A percentile compares a stretch with the other conserved stretches of the same genome.
Evolutionary conservation across 2,888 invertebrate genomes (phyloP).

Genomic region (Ornithoptera alexandrae): DNA sequence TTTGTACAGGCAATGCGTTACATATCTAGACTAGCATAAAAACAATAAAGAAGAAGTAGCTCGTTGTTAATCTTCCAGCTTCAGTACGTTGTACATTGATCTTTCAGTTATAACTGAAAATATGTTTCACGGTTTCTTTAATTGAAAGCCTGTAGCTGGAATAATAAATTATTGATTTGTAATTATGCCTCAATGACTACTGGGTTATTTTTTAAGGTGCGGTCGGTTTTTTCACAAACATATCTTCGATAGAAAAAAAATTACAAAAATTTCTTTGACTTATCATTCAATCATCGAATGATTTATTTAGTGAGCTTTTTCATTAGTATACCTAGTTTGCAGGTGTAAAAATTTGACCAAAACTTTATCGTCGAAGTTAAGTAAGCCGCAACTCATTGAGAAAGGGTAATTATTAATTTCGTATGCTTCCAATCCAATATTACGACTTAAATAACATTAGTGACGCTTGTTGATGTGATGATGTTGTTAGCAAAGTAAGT

Average conservation of each 20-base stretch:
- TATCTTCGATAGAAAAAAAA: background rate
- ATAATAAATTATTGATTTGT: too few relatives aligned
- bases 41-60: too few relatives aligned
- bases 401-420: conserved; percentile 70
- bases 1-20: too few relatives aligned
- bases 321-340: conserved; percentile 35
- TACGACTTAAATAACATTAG: conserved; percentile 63
- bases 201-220: too few relatives aligned
- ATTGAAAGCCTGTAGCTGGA: too few relatives aligned
- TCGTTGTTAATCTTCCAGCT: too few relatives aligned
- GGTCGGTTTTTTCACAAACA: background rate
- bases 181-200: too few relatives aligned
- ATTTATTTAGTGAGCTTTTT: conserved; percentile 10
- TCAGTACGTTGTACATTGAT: too few relatives aligned
- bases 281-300: conserved; percentile 15
- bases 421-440: conserved; percentile 73
- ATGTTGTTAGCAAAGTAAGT: conserved; percentile 67
- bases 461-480: conserved; percentile 64
- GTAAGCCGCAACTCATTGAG: conserved; percentile 49
- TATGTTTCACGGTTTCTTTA: too few relatives aligned
- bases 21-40: too few relatives aligned
- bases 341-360: conserved; percentile 51
- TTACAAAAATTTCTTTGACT: background rate
- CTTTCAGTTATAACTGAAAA: too few relatives aligned
- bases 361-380: conserved; percentile 40